These are phyloP conservation scores for Campoplex capitator DNA, from an alignment of 2,888 invertebrate species.

Conservation along the genomic window DNA sequence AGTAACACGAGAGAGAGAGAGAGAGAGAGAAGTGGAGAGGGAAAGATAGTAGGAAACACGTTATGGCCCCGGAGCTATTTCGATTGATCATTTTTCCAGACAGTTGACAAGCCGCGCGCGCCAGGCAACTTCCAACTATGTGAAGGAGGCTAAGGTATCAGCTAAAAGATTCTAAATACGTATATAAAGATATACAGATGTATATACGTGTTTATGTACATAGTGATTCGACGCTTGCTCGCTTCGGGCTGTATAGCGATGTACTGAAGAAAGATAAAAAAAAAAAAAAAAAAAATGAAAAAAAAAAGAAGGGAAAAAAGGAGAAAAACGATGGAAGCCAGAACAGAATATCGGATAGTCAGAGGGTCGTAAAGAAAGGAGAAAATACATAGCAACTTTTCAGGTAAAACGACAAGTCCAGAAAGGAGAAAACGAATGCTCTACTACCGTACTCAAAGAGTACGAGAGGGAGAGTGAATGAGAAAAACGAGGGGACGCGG, in stretches of 20 bases:
- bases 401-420: conserved; percentile 66
- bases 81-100: conserved; percentile 66
- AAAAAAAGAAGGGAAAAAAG: neutral
- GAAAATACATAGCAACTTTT: conserved; percentile 34
- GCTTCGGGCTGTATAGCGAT: conserved; percentile 33
- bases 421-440: conserved; percentile 26
- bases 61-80: conserved; percentile 45
- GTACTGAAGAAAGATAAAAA: conserved; percentile 25
- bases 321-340: conserved; percentile 43
- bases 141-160: conserved; percentile 6
- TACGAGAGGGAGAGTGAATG: conserved; percentile 14
- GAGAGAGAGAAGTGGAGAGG: neutral
- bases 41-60: conserved; percentile 25
- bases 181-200: neutral
- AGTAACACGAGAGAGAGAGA: neutral
- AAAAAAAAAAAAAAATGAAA: conserved; percentile 11
- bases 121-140: conserved; percentile 26
- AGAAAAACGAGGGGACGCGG: conserved; percentile 7
- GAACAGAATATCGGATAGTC: conserved; percentile 57
- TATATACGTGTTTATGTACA: neutral
- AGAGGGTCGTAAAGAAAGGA: conserved; percentile 40
- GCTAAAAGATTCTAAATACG: neutral
- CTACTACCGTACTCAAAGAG: conserved; percentile 5
- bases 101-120: conserved; percentile 65
- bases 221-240: conserved; percentile 25